Evolutionary conservation across 2,113 vertebrate species (phyloP).

Genomic region (Prochilodus magdalenae): DNA sequence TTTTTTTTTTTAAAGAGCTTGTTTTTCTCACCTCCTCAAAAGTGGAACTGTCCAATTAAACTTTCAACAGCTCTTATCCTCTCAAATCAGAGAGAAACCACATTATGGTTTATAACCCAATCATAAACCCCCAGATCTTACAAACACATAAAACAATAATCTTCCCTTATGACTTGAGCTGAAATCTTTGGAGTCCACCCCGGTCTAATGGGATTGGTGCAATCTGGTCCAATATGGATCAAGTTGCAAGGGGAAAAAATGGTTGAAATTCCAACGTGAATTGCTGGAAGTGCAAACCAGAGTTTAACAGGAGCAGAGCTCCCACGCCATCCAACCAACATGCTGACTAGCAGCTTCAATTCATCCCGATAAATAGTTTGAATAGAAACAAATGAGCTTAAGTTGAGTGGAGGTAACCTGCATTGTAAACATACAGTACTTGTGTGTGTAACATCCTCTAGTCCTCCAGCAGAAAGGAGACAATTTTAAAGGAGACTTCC

Average conservation of each 20-base stretch:
- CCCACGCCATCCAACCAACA: not conserved
- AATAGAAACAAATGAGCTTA: too few species aligned
- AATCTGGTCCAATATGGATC: conserved; percentile 84
- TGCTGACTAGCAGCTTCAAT: too few species aligned
- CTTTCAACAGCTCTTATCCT: not conserved
- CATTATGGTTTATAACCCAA: not conserved
- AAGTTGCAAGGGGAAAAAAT: conserved; percentile 82
- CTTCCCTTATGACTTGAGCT: not conserved
- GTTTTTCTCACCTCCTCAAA: not conserved
- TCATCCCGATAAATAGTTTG: too few species aligned
- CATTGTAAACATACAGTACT: too few species aligned
- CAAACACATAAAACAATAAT: not conserved
- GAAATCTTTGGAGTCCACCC: not conserved
- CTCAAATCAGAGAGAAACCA: not conserved
- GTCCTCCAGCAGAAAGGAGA: too few species aligned
- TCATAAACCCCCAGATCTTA: not conserved
- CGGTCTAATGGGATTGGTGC: conserved; percentile 81
- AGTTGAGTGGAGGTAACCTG: too few species aligned
- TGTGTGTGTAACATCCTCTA: too few species aligned
- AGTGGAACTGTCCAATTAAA: not conserved
- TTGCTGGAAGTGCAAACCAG: conserved; percentile 67
- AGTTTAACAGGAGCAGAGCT: conserved; percentile 60
- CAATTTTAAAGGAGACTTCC: too few species aligned
- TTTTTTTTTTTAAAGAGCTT: not conserved
- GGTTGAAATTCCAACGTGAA: conserved; percentile 89